Base-by-base conservation (phyloP, 2,888 invertebrate genomes). In the Caenorhabditis sp. region DNA sequence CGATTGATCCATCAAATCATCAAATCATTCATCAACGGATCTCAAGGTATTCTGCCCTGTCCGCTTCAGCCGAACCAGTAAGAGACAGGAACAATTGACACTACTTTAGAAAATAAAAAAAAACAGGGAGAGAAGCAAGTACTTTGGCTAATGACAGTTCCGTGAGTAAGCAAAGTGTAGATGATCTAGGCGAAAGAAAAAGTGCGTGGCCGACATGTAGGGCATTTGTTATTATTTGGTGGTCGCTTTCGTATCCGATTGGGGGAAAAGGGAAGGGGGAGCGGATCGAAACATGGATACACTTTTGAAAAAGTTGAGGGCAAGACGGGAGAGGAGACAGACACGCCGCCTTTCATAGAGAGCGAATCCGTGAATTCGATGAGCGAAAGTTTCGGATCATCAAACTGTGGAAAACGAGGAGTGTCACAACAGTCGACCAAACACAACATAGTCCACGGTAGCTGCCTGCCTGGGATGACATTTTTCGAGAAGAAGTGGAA, bases 321-420 rank as follows among this genome's bases (percentile, higher is more conserved):
- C 60, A 77, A 77, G 56, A 69, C 69, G 37, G 55, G 40, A 13
- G 40, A 40, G 47, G 56, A 77, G 69, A 77, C 62, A 69, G 69
- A 77, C 62, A 69, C 35, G 60, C 56, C 37, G 58, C 37, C 35
- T 37, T 44, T 37, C 47, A 53, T 24, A 62, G 77, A 68, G 62
- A 69, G 35, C 61, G 56, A 77, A 77, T 69, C 77, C 68, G 69
- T 77, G 69, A 69, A 77, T 77, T 69, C 69, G 77, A 69, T 69
- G 77, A 78, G 78, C 69, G 79, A 79, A 79, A 79, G 79, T 79
- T 79, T 69, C 79, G 79, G 79, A 71, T 79, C 79, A 79, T 79
- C 71, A 67, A 78, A 71, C 61, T 79, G 69, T 77, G 55, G 77
- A 77, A 69, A 64, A 58, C 60, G 51, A 71, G 79, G 71, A 67